Percentiles rank a stretch among this genome's conserved stretches.
Conservation (phyloP, 2,113 vertebrate genomes). For the Myotis davidii region DNA sequence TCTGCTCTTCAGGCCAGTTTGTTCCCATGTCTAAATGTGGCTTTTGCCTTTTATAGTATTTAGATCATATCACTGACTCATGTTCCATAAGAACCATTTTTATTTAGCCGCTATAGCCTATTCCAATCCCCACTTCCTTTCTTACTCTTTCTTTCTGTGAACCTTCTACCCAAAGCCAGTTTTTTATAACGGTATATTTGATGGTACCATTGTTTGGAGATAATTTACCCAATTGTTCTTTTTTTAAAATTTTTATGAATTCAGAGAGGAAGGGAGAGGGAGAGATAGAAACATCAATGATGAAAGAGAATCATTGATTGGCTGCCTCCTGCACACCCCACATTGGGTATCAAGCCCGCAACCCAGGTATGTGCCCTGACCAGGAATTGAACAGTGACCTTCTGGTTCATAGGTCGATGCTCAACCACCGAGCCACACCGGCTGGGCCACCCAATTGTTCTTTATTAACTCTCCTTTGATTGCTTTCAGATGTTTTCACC, state of each 20-base stretch:
- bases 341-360: too few relatives aligned
- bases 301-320: too few relatives aligned
- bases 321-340: too few relatives aligned
- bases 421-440: too few relatives aligned
- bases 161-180: neutral
- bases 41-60: neutral
- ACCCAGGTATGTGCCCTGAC: too few relatives aligned
- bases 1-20: neutral
- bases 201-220: neutral
- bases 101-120: neutral
- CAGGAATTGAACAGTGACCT: too few relatives aligned
- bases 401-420: too few relatives aligned
- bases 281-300: too few relatives aligned
- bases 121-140: neutral
- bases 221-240: neutral
- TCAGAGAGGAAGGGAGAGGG: neutral
- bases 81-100: neutral
- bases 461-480: neutral
- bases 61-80: neutral
- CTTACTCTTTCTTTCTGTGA: neutral
- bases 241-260: neutral
- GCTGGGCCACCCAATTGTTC: neutral
- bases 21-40: neutral
- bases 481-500: neutral
- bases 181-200: neutral